Base-by-base conservation (phyloP, 2,888 invertebrate species). In the Germaria angustata region DNA sequence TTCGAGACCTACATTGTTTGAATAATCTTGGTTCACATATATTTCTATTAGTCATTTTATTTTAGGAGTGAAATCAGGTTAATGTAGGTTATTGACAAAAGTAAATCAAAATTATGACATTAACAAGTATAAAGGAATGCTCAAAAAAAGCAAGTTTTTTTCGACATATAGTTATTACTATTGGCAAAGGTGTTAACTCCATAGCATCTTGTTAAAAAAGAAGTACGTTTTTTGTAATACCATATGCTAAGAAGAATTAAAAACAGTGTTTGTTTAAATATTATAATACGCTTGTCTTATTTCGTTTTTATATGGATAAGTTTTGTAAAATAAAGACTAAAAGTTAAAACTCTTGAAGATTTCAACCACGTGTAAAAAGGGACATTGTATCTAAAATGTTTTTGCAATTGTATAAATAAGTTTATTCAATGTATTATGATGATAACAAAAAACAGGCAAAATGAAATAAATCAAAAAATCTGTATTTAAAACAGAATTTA, bases 271-370 rank as follows among this genome's bases (percentile, higher is more conserved):
- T 82, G 24, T 44, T 71, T 49, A 71, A 71, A n/a, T 59, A 61
- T 32, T 6, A 66, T n/a, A 71, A 71, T 6, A 55, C 17, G 20
- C 44, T 78, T 57, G 17, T 49, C 15, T 65, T 66, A 34, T 72
- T 72, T 66, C 34, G 41, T 22, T 72, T 69, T 69, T 44, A 51
- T 46, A 17, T n/a, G 66, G 79, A 82, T 82, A 79, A 82, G 79
- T 71, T 69, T 65, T 80, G 4, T 46, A 15, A n/a, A 55, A 22
- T 17, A 72, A 41, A 63, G 15, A 55, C 36, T 41, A 46, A 57
- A 41, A 1, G 11, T 4, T 55, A 53, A 59, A 51, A 24, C 41
- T 57, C 13, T 15, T 13, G 53, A 71, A 57, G 36, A 36, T 57
- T 51, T 63, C 4, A 75, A 69, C 78, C 81, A 81, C 78, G 73